Evolutionary conservation across 92 coral and sea anemone species (phyloP), one percentile per base, ranked within the genome.

Genomic region (Porites rus): DNA sequence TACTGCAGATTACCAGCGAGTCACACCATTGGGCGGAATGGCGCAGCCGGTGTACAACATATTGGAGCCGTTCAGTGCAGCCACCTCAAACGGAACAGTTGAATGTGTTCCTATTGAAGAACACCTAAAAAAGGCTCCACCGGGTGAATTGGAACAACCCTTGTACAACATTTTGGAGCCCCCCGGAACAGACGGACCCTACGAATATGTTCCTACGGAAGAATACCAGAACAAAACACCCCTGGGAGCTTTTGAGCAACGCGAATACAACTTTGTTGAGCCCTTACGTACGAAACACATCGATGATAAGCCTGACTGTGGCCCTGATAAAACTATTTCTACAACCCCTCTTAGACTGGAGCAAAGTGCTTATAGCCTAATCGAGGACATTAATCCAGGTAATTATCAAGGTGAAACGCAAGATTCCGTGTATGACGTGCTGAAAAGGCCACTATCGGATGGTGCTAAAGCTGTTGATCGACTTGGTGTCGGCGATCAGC

Each of bases 351-450:
- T 76, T 18, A 59, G 69, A 19, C 52, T 25, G 51, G 80, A 58
- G 17, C 69, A 76, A 59, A 67, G 80, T 22, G 51, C 24, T 14
- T 59, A 69, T 25, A 69, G 19, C 85, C 43, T 68, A 10, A 28
- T 56, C 11, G 85, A 81, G 68, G 54, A 31, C 76, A 18, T 81
- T 10, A 65, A 71, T 6, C 31, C 67, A 38, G 51, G 3, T 12
- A 69, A 10, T 54, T 53, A n/a, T 13, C 58, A 81, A 25, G 68
- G 11, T 4, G 77, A 70, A 18, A 31, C 77, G 14, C 43, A 8
- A 58, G 0, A 38, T 10, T 69, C 69, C 3, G 53, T 24, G 53
- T 56, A 53, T 43, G 25, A 69, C n/a, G 66, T 54, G 10, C 11
- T 69, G 43, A 38, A 19, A 20, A 59, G 11, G 12, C 58, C 69